Conservation (phyloP, 2,113 vertebrate genomes). For the Chionomys nivalis region DNA sequence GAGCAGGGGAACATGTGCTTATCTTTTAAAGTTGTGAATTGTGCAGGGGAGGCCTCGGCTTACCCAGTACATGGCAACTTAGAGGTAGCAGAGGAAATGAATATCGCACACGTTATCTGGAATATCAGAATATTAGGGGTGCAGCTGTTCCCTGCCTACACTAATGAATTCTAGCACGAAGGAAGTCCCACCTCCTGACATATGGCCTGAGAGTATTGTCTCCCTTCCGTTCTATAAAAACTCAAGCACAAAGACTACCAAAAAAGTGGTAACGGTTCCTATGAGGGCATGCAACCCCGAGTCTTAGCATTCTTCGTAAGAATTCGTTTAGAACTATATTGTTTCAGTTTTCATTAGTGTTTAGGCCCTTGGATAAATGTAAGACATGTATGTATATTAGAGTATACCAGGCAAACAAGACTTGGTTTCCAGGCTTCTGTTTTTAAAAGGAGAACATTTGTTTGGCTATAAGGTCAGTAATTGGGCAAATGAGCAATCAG, state of each 20-base stretch:
- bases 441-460: not conserved
- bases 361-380: constrained; percentile 5
- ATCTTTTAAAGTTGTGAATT: not conserved
- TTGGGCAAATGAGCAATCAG: not conserved
- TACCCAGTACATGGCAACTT: constrained; percentile 1
- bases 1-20: not conserved
- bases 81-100: constrained; percentile 45
- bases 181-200: constrained; percentile 51
- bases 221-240: not conserved
- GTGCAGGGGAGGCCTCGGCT: not conserved
- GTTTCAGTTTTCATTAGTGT: constrained; percentile 24
- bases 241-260: constrained; percentile 19
- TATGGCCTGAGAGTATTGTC: constrained; percentile 13
- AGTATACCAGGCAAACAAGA: not conserved
- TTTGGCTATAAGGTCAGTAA: constrained; percentile 18
- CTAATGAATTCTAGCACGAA: not conserved
- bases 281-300: not conserved
- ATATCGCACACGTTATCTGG: not conserved
- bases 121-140: not conserved
- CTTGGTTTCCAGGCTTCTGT: not conserved
- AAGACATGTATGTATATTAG: not conserved
- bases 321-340: not conserved
- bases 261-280: constrained; percentile 32
- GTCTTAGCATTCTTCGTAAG: not conserved
- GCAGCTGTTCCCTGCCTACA: not conserved